Conservation (phyloP, 2,797 vertebrate genomes). For the Gallirallus australis region DNA sequence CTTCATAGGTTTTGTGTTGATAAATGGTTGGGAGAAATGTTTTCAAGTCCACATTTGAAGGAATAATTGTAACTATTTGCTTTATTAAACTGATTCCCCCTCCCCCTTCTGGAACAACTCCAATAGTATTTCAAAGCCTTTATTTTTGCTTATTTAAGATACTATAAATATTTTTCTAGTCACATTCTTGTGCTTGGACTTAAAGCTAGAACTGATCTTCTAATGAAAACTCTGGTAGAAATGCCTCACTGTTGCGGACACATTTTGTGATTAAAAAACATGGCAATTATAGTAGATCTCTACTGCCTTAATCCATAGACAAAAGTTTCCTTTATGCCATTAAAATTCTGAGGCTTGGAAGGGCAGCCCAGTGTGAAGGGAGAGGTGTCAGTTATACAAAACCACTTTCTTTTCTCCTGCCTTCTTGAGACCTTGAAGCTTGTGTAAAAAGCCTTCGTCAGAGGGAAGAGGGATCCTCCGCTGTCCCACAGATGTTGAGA, state of each 20-base stretch:
- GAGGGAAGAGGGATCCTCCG: not conserved
- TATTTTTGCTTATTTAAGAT: not conserved
- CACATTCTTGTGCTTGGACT: not conserved
- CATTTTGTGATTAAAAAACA: not conserved
- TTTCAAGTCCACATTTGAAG: not conserved
- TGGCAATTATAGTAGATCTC: not conserved
- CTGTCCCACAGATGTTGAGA: not conserved
- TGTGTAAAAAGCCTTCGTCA: not conserved
- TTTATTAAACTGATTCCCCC: not conserved
- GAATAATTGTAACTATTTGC: not conserved
- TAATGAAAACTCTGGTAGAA: not conserved
- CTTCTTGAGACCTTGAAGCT: not conserved
- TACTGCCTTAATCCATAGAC: not conserved
- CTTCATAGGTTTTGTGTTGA: not conserved
- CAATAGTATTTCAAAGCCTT: not conserved
- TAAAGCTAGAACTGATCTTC: not conserved
- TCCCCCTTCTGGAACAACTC: not conserved
- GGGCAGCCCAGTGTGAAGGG: not conserved
- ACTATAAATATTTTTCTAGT: not conserved
- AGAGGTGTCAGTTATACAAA: not conserved
- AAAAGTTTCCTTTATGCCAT: not conserved
- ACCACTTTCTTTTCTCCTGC: not conserved
- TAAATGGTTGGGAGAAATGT: not conserved
- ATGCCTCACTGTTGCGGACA: not conserved
- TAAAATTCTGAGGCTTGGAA: not conserved